Percentiles rank a stretch among this genome's conserved stretches.
phyloP scores from a whole-genome alignment of 2,113 vertebrate species.

The Apteryx owenii region DNA sequence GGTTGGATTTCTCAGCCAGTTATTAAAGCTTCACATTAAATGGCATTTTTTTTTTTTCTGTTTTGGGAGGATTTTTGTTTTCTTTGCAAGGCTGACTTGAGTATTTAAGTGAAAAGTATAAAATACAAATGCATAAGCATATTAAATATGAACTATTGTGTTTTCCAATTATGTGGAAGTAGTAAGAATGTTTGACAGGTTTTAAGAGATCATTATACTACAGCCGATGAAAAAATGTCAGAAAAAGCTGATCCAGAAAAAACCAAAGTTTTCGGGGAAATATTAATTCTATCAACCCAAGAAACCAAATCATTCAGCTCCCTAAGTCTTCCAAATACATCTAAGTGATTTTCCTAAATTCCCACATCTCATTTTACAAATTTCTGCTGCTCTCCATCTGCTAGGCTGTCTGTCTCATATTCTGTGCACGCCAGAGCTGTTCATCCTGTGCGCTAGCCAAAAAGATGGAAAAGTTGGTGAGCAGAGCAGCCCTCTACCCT shows the following conservation, averaged over 20 bases:
- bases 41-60: background rate
- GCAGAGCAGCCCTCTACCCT: background rate
- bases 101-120: background rate
- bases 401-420: background rate
- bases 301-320: background rate
- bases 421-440: background rate
- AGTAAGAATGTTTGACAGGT: background rate
- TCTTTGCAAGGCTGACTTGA: background rate
- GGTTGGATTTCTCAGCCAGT: background rate
- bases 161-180: background rate
- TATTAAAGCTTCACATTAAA: background rate
- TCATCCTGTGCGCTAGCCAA: background rate
- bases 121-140: background rate
- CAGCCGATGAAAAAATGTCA: background rate
- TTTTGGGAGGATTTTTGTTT: background rate
- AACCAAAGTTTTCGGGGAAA: background rate
- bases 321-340: background rate
- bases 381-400: conserved; percentile 6
- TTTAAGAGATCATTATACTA: background rate
- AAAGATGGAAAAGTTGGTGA: background rate
- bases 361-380: background rate
- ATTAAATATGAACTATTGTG: background rate
- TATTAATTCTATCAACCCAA: background rate
- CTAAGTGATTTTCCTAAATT: background rate
- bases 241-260: background rate